phyloP scores from a whole-genome alignment of 2,888 invertebrate genomes.

The Rhamphomyia laevipes region DNA sequence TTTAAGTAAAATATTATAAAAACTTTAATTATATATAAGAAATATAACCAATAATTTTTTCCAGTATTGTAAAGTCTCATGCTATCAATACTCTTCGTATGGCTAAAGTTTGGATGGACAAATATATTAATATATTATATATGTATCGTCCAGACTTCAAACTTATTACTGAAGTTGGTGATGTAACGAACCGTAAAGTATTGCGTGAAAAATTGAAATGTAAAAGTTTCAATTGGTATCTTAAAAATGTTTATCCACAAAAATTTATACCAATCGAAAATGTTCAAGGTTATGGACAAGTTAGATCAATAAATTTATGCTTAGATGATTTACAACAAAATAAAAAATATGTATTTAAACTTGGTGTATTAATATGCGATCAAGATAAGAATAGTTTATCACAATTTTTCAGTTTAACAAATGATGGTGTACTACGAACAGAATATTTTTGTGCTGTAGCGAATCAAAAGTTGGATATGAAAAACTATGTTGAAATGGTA shows the following conservation, averaged over 20 bases:
- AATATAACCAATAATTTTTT: conserved; percentile 43
- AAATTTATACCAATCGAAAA: conserved; percentile 83
- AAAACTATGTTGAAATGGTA: conserved; percentile 33
- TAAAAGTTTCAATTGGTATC: conserved; percentile 85
- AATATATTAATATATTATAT: conserved; percentile 86
- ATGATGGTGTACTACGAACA: conserved; percentile 57
- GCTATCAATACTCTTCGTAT: conserved; percentile 92
- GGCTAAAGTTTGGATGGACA: conserved; percentile 97
- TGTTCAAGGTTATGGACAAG: conserved; percentile 57
- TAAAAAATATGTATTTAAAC: conserved; percentile 51
- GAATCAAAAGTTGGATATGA: conserved; percentile 28
- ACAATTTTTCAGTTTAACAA: conserved; percentile 65
- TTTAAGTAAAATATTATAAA: conserved; percentile 48
- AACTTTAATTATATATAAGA: not conserved
- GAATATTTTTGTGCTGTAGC: conserved; percentile 61
- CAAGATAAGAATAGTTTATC: conserved; percentile 31
- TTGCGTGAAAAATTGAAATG: conserved; percentile 75
- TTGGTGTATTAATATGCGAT: conserved; percentile 70
- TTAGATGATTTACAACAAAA: conserved; percentile 70
- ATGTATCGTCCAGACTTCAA: conserved; percentile 68
- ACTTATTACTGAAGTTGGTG: conserved; percentile 56
- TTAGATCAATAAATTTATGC: conserved; percentile 44
- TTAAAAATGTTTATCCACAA: conserved; percentile 77
- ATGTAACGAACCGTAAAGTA: conserved; percentile 65
- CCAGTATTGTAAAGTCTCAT: conserved; percentile 69